Evolutionary conservation across 2,888 invertebrate species (phyloP), one percentile per base, ranked within the genome.

Genomic region (Notodonta ziczac): DNA sequence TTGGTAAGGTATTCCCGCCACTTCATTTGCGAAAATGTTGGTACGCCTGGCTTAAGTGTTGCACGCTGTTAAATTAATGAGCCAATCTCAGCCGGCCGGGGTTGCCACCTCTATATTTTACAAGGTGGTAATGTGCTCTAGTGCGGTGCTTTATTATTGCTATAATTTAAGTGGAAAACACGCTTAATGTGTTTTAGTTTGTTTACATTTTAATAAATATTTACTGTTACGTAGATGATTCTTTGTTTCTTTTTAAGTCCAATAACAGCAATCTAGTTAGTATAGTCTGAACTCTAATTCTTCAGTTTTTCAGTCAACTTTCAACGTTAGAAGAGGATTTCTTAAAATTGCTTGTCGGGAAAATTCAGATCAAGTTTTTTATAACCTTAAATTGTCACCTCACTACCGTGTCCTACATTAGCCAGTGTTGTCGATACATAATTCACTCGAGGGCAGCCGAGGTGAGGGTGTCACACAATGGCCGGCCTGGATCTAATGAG

Each of bases 11-110:
- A 79, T 85, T 85, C 81, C 86, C 85, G 88, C 85, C 90, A 92
- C 90, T 91, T 92, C 90, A 91, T 93, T 92, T 91, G 85, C 86
- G 89, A 88, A 84, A 91, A 91, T 89, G 90, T 88, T 90, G 89
- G 89, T 89, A 86, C 83, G 86, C 84, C 88, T 87, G 85, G 90
- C 90, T 90, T 91, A 91, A 93, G 91, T 90, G 93, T 92, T 91
- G 91, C 92, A 85, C 88, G 90, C 87, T 91, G 91, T 92, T 90
- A 93, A 93, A 93, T 92, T 91, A 92, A 93, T 93, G 93, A 93
- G 93, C 87, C 93, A 93, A 93, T 93, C 91, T 92, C 82, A 77
- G 82, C 80, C 82, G 81, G 83, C 83, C 69, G 82, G 87, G 85
- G 86, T 80, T 86, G 80, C 86, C 85, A 86, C 89, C 89, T 88